Base-by-base conservation (phyloP, 1,140 invertebrate species). In the Euwallacea fornicatus region DNA sequence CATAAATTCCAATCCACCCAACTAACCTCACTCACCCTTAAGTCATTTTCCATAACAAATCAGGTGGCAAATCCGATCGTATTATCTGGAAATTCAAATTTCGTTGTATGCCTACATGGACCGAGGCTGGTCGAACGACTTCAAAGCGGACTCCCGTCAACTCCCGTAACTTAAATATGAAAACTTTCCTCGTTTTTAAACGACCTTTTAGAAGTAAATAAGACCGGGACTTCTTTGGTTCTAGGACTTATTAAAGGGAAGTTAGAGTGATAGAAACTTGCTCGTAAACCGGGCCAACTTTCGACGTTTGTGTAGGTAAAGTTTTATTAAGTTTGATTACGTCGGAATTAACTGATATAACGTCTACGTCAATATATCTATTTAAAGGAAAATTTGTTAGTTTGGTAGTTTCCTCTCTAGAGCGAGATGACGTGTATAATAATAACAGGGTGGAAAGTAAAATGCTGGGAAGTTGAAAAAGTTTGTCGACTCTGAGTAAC, bases 141-240 rank as follows among this genome's bases (percentile, higher is more conserved):
- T 61, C 42, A 61, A 61, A 61, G 59, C 59, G 7, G 21, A 6
- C 55, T 21, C n/a, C 55, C 55, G 55, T 58, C 55, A 58, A 61
- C 59, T 61, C 42, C 43, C 42, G 59, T 44, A 61, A 61, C 21
- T 61, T 61, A 61, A 61, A 61, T 61, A 61, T 44, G 59, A 61
- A 61, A 61, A 61, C 59, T 61, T 61, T 61, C 8, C 9, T 42
- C 10, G 59, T 61, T 61, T 61, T 61, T 58, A 58, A 58, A 58
- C 55, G 55, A 58, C 55, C 9, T 58, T 21, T 58, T 61, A 42
- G 59, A 61, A 61, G 59, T 61, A 61, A 61, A 61, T 61, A 41
- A 61, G 42, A 0, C 42, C 41, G 33, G 16, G 59, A 61, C 43
- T 61, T 61, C 59, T 61, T 61, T 44, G 59, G 59, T 61, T 61